These are phyloP conservation scores for Agrypnus murinus DNA, from an alignment of 2,888 invertebrate genomes.

Conservation along the genomic window DNA sequence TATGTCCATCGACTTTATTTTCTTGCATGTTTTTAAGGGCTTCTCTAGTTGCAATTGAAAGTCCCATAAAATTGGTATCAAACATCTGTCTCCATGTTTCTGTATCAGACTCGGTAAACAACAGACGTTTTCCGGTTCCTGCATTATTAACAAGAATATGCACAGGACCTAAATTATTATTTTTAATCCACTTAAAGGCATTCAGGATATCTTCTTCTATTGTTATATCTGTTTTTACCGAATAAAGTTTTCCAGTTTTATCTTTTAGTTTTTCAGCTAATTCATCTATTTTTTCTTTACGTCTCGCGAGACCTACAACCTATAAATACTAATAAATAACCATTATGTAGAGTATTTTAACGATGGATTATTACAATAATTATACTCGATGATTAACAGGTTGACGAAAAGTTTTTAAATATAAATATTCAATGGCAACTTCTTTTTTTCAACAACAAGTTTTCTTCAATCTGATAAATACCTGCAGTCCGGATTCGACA, in stretches of 20 bases:
- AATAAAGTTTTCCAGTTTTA: conserved; percentile 18
- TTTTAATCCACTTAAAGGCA: conserved; percentile 10
- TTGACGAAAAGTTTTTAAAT: no score
- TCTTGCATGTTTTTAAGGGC: conserved; percentile 74
- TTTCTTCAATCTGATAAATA: no score
- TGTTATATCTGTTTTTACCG: conserved; percentile 21
- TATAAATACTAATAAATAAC: no score
- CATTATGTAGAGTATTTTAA: no score
- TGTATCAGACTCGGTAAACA: not conserved
- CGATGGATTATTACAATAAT: no score
- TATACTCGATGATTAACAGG: no score
- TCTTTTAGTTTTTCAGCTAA: not conserved
- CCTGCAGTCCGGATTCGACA: no score
- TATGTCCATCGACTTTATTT: conserved; percentile 73
- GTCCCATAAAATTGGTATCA: not conserved
- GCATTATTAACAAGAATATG: conserved; percentile 1
- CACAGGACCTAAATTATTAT: not conserved
- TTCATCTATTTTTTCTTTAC: conserved; percentile 24
- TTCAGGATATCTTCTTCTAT: conserved; percentile 26
- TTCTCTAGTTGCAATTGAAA: conserved; percentile 73
- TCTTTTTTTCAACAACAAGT: no score
- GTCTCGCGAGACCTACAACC: conserved; percentile 32
- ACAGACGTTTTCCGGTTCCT: not conserved
- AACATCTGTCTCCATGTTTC: not conserved
- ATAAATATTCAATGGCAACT: no score